These are phyloP conservation scores for Acanthochromis polyacanthus DNA, from an alignment of 2,113 vertebrate genomes.

Conservation along the genomic window DNA sequence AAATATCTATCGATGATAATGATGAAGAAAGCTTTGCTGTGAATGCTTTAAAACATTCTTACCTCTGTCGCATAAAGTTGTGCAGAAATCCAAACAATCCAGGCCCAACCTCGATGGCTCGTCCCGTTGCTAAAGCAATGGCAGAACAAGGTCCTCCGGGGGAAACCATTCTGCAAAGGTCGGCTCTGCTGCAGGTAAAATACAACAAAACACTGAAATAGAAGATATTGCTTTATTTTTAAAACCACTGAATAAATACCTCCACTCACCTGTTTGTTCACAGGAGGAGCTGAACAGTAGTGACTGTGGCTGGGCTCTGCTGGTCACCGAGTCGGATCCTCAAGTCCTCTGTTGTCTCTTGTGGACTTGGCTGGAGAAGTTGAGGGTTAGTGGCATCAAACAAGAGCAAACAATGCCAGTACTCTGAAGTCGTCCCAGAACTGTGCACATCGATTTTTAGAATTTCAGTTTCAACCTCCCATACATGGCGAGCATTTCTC, in stretches of 20 bases:
- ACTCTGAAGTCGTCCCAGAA: no score
- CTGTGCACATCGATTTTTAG: no score
- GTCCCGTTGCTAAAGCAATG: conserved; percentile 82
- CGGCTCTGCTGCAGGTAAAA: conserved; percentile 80
- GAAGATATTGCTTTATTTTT: neutral
- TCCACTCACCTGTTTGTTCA: neutral
- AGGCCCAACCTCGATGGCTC: conserved; percentile 58
- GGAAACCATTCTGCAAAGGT: conserved; percentile 74
- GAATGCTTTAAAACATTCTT: neutral
- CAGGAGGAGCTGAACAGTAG: conserved; percentile 86
- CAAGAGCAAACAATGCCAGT: no score
- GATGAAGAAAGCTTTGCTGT: neutral
- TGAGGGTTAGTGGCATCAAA: conserved; percentile 78
- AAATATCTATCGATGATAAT: neutral
- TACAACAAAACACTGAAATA: neutral
- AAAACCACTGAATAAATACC: neutral
- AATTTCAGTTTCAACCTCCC: neutral
- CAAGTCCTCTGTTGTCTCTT: conserved; percentile 83
- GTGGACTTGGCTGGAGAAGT: conserved; percentile 86
- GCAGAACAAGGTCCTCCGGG: conserved; percentile 71
- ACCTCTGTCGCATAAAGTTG: conserved; percentile 59
- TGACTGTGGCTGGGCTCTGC: conserved; percentile 84
- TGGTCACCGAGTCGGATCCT: conserved; percentile 83
- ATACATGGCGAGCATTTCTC: neutral
- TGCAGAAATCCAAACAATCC: conserved; percentile 46